Evolutionary conservation across 23 tunicate genomes (phyloP).

Genomic region (Phallusia fumigata): DNA sequence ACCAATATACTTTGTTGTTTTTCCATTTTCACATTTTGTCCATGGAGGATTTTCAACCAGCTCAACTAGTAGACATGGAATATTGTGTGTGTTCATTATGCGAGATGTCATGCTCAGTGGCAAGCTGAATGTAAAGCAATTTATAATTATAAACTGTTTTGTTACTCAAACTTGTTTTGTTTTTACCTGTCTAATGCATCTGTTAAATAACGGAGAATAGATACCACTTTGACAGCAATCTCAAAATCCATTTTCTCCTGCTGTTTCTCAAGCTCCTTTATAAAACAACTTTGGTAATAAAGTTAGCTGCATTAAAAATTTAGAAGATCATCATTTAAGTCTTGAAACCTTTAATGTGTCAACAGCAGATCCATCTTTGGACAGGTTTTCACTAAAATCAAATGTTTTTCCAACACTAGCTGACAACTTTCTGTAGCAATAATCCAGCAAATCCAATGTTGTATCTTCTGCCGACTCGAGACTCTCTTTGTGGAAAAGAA

Average conservation of each 20-base stretch:
- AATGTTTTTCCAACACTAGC: slow-evolving; percentile 12
- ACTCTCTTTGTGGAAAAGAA: slow-evolving; percentile 73
- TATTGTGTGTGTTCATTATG: slow-evolving; percentile 69
- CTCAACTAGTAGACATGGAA: slow-evolving; percentile 85
- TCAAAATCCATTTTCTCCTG: slow-evolving; percentile 85
- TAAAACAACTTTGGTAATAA: neutral
- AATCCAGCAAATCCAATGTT: slow-evolving; percentile 84
- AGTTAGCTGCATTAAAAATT: no score
- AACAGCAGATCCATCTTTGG: slow-evolving; percentile 14
- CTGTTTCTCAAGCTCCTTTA: slow-evolving; percentile 67
- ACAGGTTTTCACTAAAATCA: slow-evolving; percentile 8
- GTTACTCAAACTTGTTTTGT: neutral
- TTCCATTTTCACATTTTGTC: slow-evolving; percentile 50
- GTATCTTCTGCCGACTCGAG: slow-evolving; percentile 82
- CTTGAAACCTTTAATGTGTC: slow-evolving; percentile 47
- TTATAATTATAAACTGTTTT: neutral
- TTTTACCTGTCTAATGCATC: slow-evolving; percentile 74
- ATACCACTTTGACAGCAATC: slow-evolving; percentile 83
- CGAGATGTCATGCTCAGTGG: slow-evolving; percentile 70
- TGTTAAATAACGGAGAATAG: slow-evolving; percentile 82
- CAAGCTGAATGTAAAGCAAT: slow-evolving; percentile 25
- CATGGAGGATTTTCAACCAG: slow-evolving; percentile 87
- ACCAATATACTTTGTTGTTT: slow-evolving; percentile 68
- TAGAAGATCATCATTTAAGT: neutral
- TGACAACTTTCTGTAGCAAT: slow-evolving; percentile 84